Evolutionary conservation across 2,888 invertebrate species (phyloP).

Genomic region (Biston stratarius): DNA sequence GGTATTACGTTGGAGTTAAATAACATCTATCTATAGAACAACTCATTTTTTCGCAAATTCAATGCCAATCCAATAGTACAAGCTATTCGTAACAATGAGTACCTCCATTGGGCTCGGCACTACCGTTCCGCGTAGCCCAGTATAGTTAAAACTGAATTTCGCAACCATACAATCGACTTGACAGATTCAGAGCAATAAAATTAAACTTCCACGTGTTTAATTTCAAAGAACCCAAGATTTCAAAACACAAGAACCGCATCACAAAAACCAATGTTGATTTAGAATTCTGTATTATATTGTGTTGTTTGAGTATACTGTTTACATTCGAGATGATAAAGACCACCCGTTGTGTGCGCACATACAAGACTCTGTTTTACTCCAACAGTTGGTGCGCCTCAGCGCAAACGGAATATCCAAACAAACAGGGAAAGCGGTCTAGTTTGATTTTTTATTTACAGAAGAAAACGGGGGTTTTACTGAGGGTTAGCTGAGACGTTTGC

Average conservation of each 20-base stretch:
- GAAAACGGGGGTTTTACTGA: constrained; percentile 30
- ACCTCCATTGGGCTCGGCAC: no score
- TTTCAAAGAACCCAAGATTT: constrained; percentile 34
- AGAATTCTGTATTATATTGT: constrained; percentile 76
- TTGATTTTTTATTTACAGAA: constrained; percentile 59
- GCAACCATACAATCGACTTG: constrained; percentile 20
- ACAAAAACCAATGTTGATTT: constrained; percentile 66
- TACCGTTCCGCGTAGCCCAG: no score
- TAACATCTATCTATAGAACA: no score
- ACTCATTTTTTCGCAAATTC: no score
- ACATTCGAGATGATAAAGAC: constrained; percentile 83
- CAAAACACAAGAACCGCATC: constrained; percentile 45
- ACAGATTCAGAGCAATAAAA: constrained; percentile 33
- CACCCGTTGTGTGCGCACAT: constrained; percentile 66
- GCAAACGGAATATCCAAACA: constrained; percentile 78
- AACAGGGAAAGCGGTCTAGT: constrained; percentile 72
- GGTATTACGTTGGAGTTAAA: no score
- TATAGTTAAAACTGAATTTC: constrained; percentile 5
- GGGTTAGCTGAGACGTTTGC: constrained; percentile 34
- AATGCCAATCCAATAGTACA: no score
- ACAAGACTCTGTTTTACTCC: constrained; percentile 40
- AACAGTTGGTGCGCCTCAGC: constrained; percentile 79
- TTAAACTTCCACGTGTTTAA: constrained; percentile 36
- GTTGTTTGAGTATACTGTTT: constrained; percentile 74
- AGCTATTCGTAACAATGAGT: no score